Conservation (phyloP, 1,140 invertebrate species). For the Mizuhopecten yessoensis region DNA sequence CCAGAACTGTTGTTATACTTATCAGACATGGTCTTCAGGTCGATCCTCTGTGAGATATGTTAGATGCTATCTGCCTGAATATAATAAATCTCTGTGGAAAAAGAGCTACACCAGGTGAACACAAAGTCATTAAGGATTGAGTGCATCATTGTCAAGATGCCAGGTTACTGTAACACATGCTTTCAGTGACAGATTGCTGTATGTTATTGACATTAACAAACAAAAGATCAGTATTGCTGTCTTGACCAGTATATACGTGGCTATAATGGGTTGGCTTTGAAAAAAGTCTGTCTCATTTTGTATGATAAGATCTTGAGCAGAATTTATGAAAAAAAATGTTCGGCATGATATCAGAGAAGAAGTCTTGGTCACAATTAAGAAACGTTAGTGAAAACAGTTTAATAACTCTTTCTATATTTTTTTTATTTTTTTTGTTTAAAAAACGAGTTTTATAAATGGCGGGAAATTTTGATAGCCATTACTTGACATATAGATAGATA, state of each 20-base stretch:
- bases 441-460: no score
- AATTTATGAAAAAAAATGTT: no score
- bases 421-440: no score
- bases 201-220: neutral
- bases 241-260: neutral
- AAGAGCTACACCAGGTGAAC: neutral
- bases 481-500: no score
- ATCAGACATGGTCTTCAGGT: neutral
- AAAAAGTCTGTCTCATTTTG: no score
- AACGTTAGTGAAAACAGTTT: no score
- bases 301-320: no score
- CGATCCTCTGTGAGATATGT: neutral
- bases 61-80: neutral
- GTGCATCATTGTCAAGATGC: conserved; percentile 16
- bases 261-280: no score
- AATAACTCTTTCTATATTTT: no score
- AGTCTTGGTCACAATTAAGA: no score
- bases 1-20: neutral
- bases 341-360: no score
- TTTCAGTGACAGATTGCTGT: neutral
- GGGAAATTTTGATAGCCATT: no score
- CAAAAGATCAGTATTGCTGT: neutral
- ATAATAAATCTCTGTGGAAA: neutral
- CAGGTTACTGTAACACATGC: neutral
- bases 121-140: neutral